A percentile compares a stretch with the other conserved stretches of the same genome.
These are phyloP conservation scores for Anas georgica DNA, from an alignment of 2,797 vertebrate genomes.

Conservation along the genomic window DNA sequence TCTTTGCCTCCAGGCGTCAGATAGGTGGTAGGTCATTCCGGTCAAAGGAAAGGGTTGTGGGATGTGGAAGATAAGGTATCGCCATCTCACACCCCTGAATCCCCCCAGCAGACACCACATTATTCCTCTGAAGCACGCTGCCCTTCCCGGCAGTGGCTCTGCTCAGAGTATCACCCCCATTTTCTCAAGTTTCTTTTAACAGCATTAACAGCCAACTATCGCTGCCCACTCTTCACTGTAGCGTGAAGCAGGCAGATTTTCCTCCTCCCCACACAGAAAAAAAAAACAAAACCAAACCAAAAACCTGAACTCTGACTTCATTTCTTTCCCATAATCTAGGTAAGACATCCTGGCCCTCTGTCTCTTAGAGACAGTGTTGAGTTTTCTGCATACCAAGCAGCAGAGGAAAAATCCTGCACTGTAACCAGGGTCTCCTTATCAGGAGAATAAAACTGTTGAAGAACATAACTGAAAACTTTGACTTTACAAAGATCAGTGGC, in stretches of 20 bases:
- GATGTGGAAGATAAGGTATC: neutral
- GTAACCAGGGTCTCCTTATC: neutral
- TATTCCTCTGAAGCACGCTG: neutral
- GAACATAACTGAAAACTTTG: neutral
- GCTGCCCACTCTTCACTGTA: neutral
- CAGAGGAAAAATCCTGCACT: neutral
- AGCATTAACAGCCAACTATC: no score
- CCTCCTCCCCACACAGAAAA: neutral
- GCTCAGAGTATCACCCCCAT: neutral
- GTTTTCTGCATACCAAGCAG: neutral
- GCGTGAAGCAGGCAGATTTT: neutral
- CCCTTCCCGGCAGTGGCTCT: neutral
- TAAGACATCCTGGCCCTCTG: neutral
- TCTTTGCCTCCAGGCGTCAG: neutral
- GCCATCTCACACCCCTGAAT: neutral
- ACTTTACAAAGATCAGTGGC: neutral
- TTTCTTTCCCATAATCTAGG: neutral
- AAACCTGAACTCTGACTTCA: neutral
- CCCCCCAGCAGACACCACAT: neutral
- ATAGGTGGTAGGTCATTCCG: neutral
- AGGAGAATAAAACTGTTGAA: neutral
- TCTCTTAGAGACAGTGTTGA: neutral
- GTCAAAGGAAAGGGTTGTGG: neutral
- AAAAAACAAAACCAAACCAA: neutral
- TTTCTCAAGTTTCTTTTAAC: neutral